Conservation (phyloP, 2,113 vertebrate species). For the Anhinga anhinga region DNA sequence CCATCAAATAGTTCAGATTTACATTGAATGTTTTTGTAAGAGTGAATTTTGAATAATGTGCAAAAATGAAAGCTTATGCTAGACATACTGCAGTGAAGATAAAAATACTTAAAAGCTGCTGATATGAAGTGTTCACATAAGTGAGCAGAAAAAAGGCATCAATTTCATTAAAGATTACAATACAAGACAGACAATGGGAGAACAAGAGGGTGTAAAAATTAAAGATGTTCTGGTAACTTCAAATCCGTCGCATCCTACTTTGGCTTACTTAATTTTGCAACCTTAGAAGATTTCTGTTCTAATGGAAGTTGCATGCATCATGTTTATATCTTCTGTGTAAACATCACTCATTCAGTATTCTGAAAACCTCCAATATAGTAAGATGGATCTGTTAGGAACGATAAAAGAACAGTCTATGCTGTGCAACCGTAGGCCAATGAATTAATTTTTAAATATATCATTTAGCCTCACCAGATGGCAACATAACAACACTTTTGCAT, state of each 20-base stretch:
- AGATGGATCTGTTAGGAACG: not conserved
- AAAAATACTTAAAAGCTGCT: not conserved
- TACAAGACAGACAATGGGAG: not conserved
- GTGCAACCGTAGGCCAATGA: not conserved
- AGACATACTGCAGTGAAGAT: not conserved
- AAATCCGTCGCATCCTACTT: not conserved
- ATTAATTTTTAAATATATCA: not conserved
- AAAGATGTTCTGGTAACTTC: not conserved
- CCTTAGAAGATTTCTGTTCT: not conserved
- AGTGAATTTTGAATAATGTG: not conserved
- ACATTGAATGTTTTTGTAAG: not conserved
- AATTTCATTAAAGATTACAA: not conserved
- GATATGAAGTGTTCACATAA: not conserved
- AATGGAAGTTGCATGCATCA: not conserved
- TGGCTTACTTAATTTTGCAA: not conserved
- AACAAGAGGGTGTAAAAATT: not conserved
- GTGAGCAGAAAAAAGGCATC: not conserved
- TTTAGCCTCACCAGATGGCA: not conserved
- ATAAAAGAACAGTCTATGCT: not conserved
- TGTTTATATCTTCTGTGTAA: not conserved
- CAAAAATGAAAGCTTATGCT: not conserved
- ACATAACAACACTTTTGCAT: not conserved
- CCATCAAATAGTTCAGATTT: not conserved
- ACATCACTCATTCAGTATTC: not conserved
- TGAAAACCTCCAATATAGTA: not conserved